Evolutionary conservation across 2,113 vertebrate genomes (phyloP).

Genomic region (Phyllostomus hastatus): DNA sequence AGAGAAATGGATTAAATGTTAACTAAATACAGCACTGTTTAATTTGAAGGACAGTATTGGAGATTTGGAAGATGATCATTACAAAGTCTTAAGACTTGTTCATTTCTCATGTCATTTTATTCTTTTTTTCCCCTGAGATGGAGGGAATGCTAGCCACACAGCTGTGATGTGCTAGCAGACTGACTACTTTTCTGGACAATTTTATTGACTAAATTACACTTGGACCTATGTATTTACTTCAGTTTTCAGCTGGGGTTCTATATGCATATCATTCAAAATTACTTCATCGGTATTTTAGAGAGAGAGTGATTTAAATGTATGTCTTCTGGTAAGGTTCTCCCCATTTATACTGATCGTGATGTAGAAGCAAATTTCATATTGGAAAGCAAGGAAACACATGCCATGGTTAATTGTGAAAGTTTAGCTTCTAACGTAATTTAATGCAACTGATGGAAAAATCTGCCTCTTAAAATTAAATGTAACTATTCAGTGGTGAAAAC

Average conservation of each 20-base stretch:
- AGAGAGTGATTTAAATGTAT: constrained; percentile 41
- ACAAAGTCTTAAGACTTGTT: not conserved
- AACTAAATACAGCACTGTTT: not conserved
- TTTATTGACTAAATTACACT: constrained; percentile 35
- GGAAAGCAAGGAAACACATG: constrained; percentile 63
- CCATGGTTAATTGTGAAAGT: constrained; percentile 44
- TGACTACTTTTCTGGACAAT: not conserved
- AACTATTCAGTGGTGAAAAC: not conserved
- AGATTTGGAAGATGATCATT: not conserved
- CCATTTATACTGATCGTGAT: constrained; percentile 64
- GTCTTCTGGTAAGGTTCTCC: constrained; percentile 37
- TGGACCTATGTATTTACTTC: not conserved
- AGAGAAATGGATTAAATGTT: not conserved
- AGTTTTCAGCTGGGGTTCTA: constrained; percentile 14
- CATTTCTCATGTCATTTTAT: not conserved
- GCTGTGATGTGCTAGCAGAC: not conserved
- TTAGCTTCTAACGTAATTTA: constrained; percentile 56
- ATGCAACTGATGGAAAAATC: constrained; percentile 22
- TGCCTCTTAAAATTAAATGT: constrained; percentile 32
- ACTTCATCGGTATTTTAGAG: constrained; percentile 38
- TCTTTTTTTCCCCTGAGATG: not conserved
- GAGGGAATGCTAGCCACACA: not conserved
- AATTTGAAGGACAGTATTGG: not conserved
- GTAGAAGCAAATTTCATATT: constrained; percentile 48
- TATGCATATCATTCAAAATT: not conserved